Base-by-base conservation (phyloP, 2,888 invertebrate genomes). In the Athetis lepigone region DNA sequence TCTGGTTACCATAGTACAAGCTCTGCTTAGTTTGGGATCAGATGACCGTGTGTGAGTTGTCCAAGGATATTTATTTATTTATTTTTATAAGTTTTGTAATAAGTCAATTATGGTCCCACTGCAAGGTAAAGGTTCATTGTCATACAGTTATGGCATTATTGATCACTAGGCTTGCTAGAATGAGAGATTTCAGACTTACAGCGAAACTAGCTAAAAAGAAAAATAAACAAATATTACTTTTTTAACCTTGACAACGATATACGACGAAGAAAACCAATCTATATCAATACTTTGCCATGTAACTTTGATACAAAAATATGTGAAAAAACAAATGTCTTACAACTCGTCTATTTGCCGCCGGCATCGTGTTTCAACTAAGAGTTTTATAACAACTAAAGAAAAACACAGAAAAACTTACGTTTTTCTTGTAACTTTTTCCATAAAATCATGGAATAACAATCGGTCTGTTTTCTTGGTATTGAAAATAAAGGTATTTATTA, bases 341-440 rank as follows among this genome's bases (percentile, higher is more conserved):
- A 50, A 63, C 47, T 49, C 37, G 49, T 42, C 61, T 40, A 59
- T 68, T 43, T 23, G 70, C 74, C 69, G 39, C 3, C 36, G 73
- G 75, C 70, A 58, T 55, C n/a, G n/a, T n/a, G n/a, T n/a, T 45
- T 46, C 61, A 71, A 64, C 68, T 40, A 54, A 76, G 70, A 55
- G 76, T 76, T 51, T 51, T 69, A 60, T 65, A 70, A 69, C 60
- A 66, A 73, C 40, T 46, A 61, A 69, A 73, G 64, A 76, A 67
- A 74, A n/a, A n/a, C n/a, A 78, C 56, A 73, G 23, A 4, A 42
- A 16, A n/a, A n/a, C n/a, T n/a, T 46, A 58, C 27, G 40, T 54
- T 58, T 60, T 49, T 55, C n/a, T 23, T 7, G 50, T 50, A 64
- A 71, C 45, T 62, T 68, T 76, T 70, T 70, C 68, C 62, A 76